These are phyloP conservation scores for Anisognathus igniventris DNA, from an alignment of 2,797 vertebrate genomes.

Conservation along the genomic window DNA sequence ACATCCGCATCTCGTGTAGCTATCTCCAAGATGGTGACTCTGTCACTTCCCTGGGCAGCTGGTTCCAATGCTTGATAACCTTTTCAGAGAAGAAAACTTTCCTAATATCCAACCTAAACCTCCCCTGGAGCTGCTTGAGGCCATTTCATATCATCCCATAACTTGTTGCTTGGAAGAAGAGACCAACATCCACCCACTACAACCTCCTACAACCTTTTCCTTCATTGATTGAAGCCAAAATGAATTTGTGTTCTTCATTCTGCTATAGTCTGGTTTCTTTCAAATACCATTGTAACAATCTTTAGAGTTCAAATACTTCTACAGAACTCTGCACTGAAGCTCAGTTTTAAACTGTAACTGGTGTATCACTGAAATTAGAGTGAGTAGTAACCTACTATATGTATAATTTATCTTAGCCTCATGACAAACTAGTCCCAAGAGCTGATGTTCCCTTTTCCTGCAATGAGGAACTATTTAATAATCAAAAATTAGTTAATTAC, in stretches of 20 bases:
- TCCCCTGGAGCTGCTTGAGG: background rate
- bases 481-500: background rate
- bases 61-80: background rate
- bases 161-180: background rate
- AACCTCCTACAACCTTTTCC: background rate
- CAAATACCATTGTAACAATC: background rate
- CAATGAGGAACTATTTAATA: background rate
- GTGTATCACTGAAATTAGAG: background rate
- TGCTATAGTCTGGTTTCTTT: background rate
- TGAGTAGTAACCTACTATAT: background rate
- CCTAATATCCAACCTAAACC: background rate
- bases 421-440: background rate
- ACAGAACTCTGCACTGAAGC: background rate
- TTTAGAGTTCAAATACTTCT: background rate
- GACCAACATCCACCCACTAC: no score
- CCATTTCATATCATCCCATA: background rate
- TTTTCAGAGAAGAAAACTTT: background rate
- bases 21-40: background rate
- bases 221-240: background rate
- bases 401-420: background rate
- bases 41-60: background rate
- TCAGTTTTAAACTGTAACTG: background rate
- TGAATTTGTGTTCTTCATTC: background rate
- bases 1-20: no score
- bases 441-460: background rate